phyloP scores from a whole-genome alignment of 1,140 invertebrate species.

The Drosophila pectinifera region DNA sequence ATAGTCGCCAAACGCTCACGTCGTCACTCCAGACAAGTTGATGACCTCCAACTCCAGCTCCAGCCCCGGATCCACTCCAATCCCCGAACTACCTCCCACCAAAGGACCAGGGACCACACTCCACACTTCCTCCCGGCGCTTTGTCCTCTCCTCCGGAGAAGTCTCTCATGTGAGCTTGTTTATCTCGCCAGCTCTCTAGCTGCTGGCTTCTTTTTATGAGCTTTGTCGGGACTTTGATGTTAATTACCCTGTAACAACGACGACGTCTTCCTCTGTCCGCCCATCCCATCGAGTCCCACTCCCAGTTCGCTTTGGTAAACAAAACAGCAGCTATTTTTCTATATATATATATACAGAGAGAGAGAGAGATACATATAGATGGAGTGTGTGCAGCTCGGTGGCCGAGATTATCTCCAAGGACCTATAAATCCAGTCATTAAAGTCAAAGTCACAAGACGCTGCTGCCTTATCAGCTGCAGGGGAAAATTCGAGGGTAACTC shows the following conservation, averaged over 20 bases:
- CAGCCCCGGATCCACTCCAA: not conserved
- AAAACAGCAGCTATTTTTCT: slow-evolving; percentile 62
- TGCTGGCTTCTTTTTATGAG: slow-evolving; percentile 78
- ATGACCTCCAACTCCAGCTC: slow-evolving; percentile 50
- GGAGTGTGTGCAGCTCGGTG: slow-evolving; percentile 44
- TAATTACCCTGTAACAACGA: slow-evolving; percentile 84
- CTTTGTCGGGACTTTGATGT: slow-evolving; percentile 84
- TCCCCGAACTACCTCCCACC: slow-evolving; percentile 18
- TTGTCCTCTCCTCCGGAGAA: slow-evolving; percentile 13
- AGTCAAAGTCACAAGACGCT: slow-evolving; percentile 85
- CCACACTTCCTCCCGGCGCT: slow-evolving; percentile 6
- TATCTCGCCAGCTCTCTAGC: slow-evolving; percentile 67
- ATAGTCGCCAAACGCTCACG: slow-evolving; percentile 52
- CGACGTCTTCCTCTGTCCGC: slow-evolving; percentile 45
- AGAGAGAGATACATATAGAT: slow-evolving; percentile 5
- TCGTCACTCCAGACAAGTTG: slow-evolving; percentile 71
- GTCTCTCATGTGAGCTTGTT: slow-evolving; percentile 64
- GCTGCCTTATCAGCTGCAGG: slow-evolving; percentile 70
- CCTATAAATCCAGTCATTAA: slow-evolving; percentile 85
- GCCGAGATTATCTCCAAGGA: slow-evolving; percentile 84
- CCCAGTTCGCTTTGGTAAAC: slow-evolving; percentile 54
- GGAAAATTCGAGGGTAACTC: slow-evolving; percentile 21
- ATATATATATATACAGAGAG: not conserved
- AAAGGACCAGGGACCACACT: slow-evolving; percentile 1
- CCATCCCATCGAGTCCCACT: slow-evolving; percentile 10